Base-by-base conservation (phyloP, 2,888 invertebrate species). In the Chalcosyrphus nemorum region DNA sequence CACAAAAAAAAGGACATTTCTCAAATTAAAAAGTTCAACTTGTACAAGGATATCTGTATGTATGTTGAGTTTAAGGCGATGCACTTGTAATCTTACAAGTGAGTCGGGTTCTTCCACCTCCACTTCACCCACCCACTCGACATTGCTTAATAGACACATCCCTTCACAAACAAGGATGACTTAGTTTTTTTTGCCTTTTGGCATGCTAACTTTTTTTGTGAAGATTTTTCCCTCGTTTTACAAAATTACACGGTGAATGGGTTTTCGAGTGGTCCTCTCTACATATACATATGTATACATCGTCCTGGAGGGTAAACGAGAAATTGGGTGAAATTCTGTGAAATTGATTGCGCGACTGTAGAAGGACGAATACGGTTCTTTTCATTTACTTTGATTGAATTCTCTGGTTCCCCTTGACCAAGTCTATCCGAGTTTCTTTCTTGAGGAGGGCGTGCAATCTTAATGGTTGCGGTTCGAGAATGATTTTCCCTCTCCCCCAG, bases 11-110 rank as follows among this genome's bases (percentile, higher is more conserved):
- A 65, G 77, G 68, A 74, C 56, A 84, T 84, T 84, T 84, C 63
- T 50, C 70, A 84, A 84, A 84, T 84, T 84, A 80, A 68, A 80
- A 81, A 63, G 41, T 63, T 57, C 15, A 76, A 76, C 29, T 43
- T 13, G 21, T 50, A 76, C 21, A 45, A 21, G 29, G 32, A 72
- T 35, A 54, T 15, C 4, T 27, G 21, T 1, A 13, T 19, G 15
- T 17, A 61, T 27, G 17, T 21, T 19, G 35, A 56, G 47, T 61
- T 57, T 63, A 76, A 52, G 71, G 65, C 38, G 19, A 24, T 59
- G 71, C 50, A 41, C 76, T 77, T 45, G 81, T 45, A 59, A 59
- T 61, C 65, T 52, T 59, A 71, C 71, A 72, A 77, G 77, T 71
- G 65, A 45, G 65, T 27, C 57, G 38, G 4, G 24, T 24, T n/a